Base-by-base conservation (phyloP, 2,797 vertebrate genomes). In the Mormyrops boulengeri region DNA sequence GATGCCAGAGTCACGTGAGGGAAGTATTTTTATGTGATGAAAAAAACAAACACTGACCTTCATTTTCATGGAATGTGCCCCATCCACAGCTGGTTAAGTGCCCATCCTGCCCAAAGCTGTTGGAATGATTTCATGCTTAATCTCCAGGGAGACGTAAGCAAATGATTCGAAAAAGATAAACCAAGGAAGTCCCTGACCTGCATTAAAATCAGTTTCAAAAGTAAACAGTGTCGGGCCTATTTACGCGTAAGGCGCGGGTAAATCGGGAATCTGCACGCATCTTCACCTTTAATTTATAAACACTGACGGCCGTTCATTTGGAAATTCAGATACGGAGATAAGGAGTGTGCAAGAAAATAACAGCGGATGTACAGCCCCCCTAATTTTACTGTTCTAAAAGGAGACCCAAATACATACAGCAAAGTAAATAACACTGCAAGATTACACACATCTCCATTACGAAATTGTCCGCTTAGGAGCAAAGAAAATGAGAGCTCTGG, bases 21-120 rank as follows among this genome's bases (percentile, higher is more conserved):
- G 26, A 47, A 44, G 50, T 41, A 14, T 69, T 57, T 89, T 44
- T 89, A 66, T 87, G 89, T 19, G 4, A 85, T 69, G 50, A 53
- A 85, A 93, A 92, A 80, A 62, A 88, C 89, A 91, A 69, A 34
- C 30, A 14, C 30, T 69, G 26, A 69, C 66, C 66, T 34, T 30
- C 26, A 69, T 89, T 87, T 85, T 19, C 19, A 44, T 85, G 47
- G 44, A 26, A 22, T 19, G 8, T 85, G 41, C 47, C 19, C 8
- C 80, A 22, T 84, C 41, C 14, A 19, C 38, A n/a, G 41, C 11
- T 19, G 11, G 41, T 49, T 49, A 84, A 84, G 41, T 22, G 19
- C 17, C 19, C 38, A 3, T 44, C 4, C 55, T 0, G 3, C 62
- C 47, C 82, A n/a, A 47, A 26, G 34, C 82, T 19, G 8, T 85